These are phyloP conservation scores for Aurelia sp. DNA, from an alignment of 30 jellyfish, hydroid and myxozoan species.

Conservation along the genomic window DNA sequence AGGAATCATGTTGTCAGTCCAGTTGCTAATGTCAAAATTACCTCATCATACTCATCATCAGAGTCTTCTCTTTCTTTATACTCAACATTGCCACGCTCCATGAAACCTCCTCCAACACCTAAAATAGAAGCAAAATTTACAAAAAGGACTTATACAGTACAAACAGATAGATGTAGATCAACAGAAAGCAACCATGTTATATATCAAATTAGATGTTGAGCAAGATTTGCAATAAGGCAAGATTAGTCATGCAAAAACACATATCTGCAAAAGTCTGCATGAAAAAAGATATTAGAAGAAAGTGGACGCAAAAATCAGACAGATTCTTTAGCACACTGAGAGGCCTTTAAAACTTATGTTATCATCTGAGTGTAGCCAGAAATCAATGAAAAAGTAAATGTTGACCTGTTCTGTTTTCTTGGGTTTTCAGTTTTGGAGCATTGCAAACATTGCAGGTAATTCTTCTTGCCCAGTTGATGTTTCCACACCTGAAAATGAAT, in stretches of 20 bases:
- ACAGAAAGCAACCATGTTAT: no score
- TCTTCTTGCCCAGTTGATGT: slow-evolving; percentile 98
- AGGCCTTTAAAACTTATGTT: neutral
- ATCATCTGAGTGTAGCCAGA: no score
- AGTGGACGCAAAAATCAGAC: no score
- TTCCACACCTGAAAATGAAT: slow-evolving; percentile 78
- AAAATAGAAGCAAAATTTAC: neutral
- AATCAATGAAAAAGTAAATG: no score
- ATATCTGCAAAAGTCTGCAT: no score
- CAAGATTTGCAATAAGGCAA: no score
- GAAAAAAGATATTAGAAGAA: no score
- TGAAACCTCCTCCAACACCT: slow-evolving; percentile 98
- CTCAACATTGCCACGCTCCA: slow-evolving; percentile 84
- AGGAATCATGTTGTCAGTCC: no score
- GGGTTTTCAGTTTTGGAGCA: slow-evolving; percentile 91
- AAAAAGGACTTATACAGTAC: neutral
- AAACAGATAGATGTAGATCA: no score
- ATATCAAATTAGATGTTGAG: no score
- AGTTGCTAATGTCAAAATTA: neutral
- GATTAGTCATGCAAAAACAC: no score
- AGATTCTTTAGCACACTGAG: no score
- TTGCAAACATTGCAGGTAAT: slow-evolving; percentile 90
- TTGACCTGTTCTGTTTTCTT: slow-evolving; percentile 90
- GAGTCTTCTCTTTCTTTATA: slow-evolving; percentile 88
- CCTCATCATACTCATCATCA: slow-evolving; percentile 98